Percentiles rank a stretch among this genome's conserved stretches.
Conservation (phyloP, 2,113 vertebrate genomes). For the Lophura nycthemera region DNA sequence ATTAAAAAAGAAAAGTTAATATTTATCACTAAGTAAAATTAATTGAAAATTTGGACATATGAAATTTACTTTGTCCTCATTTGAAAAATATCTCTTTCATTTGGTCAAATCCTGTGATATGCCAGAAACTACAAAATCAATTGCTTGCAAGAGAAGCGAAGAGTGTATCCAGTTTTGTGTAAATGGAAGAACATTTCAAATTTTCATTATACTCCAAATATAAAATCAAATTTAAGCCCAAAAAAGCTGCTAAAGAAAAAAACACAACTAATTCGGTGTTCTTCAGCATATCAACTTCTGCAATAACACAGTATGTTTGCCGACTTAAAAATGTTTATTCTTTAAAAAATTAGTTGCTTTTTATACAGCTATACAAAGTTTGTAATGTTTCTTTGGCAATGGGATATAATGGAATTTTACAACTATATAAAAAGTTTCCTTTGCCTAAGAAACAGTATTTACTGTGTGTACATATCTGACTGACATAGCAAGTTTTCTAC, state of each 20-base stretch:
- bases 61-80: constrained; percentile 60
- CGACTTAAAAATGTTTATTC: constrained; percentile 86
- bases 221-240: constrained; percentile 76
- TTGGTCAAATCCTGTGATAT: constrained; percentile 78
- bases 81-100: constrained; percentile 74
- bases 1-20: constrained; percentile 67
- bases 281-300: constrained; percentile 75
- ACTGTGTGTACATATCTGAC: constrained; percentile 81
- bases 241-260: constrained; percentile 76
- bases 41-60: constrained; percentile 72
- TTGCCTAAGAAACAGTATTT: constrained; percentile 87
- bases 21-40: constrained; percentile 76
- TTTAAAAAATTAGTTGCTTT: constrained; percentile 88
- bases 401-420: constrained; percentile 87
- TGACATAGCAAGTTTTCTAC: constrained; percentile 79
- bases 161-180: constrained; percentile 64
- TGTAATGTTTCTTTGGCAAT: constrained; percentile 87
- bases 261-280: constrained; percentile 67
- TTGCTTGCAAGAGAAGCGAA: constrained; percentile 61
- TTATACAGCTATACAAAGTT: constrained; percentile 88
- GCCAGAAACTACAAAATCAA: constrained; percentile 76
- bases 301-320: constrained; percentile 80
- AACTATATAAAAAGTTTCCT: constrained; percentile 87
- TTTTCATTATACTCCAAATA: constrained; percentile 72
- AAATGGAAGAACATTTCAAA: constrained; percentile 78